phyloP scores from a whole-genome alignment of 2,113 vertebrate genomes.

The Myotis yumanensis region DNA sequence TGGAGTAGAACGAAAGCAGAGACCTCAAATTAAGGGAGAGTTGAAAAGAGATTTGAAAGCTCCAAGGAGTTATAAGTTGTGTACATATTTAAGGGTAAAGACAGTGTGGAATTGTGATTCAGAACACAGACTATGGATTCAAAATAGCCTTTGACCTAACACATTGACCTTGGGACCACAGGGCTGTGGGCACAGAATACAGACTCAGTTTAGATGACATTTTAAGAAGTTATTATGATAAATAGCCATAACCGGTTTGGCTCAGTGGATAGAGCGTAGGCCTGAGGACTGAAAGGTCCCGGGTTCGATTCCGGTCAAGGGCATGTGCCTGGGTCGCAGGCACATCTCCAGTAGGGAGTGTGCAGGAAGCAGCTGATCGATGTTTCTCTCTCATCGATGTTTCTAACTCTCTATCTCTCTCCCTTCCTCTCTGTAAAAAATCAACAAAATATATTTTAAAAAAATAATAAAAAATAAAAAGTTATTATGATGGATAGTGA shows the following conservation, averaged over 20 bases:
- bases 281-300: too few species aligned
- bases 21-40: background rate
- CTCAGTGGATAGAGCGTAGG: too few species aligned
- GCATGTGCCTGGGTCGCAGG: too few species aligned
- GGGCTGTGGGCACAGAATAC: background rate
- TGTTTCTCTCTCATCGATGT: too few species aligned
- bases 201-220: background rate
- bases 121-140: background rate
- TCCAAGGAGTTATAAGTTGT: background rate
- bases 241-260: too few species aligned
- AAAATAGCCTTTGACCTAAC: background rate
- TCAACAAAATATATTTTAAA: too few species aligned
- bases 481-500: background rate
- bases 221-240: background rate
- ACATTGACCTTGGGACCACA: background rate
- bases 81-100: background rate
- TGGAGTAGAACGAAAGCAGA: background rate
- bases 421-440: too few species aligned
- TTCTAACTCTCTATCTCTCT: too few species aligned
- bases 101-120: background rate
- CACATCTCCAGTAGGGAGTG: too few species aligned
- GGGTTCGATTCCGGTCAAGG: too few species aligned
- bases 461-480: too few species aligned
- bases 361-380: too few species aligned
- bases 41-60: background rate